Evolutionary conservation across 1,140 invertebrate genomes (phyloP).

Genomic region (Ptiloglossa arizonensis): DNA sequence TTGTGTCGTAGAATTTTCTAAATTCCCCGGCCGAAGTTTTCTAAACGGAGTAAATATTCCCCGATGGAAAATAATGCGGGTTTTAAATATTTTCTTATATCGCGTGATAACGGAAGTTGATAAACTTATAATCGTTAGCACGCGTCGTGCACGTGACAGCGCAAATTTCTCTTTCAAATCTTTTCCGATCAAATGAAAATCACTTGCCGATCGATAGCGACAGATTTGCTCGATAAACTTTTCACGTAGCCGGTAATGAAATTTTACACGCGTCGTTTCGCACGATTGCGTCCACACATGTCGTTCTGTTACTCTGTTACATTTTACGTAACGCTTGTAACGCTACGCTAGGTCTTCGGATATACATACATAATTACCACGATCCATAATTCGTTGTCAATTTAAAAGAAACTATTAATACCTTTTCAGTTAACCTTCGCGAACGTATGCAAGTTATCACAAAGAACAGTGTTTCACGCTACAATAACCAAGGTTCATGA

Average conservation of each 20-base stretch:
- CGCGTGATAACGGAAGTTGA: background rate
- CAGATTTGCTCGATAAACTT: background rate
- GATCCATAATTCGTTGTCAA: background rate
- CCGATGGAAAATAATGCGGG: background rate
- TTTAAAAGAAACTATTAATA: background rate
- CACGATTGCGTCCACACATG: constrained; percentile 19
- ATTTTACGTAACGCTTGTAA: background rate
- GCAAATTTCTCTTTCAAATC: background rate
- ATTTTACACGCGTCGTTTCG: constrained; percentile 40
- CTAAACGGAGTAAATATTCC: too few species aligned
- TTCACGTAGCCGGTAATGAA: constrained; percentile 28
- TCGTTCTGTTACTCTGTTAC: background rate
- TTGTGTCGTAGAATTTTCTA: too few species aligned
- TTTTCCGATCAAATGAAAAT: constrained; percentile 6
- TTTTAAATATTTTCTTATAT: background rate
- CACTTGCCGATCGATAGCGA: constrained; percentile 10
- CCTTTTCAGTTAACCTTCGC: background rate
- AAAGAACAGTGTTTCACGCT: too few species aligned
- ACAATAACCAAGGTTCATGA: too few species aligned
- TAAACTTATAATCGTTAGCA: background rate
- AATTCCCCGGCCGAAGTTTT: too few species aligned
- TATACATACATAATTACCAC: background rate
- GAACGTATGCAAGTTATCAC: background rate
- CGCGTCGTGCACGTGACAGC: background rate
- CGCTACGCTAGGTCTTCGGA: background rate